Evolutionary conservation across 1,140 invertebrate species (phyloP), one percentile per base, ranked within the genome.

Genomic region (Eurosta solidaginis): DNA sequence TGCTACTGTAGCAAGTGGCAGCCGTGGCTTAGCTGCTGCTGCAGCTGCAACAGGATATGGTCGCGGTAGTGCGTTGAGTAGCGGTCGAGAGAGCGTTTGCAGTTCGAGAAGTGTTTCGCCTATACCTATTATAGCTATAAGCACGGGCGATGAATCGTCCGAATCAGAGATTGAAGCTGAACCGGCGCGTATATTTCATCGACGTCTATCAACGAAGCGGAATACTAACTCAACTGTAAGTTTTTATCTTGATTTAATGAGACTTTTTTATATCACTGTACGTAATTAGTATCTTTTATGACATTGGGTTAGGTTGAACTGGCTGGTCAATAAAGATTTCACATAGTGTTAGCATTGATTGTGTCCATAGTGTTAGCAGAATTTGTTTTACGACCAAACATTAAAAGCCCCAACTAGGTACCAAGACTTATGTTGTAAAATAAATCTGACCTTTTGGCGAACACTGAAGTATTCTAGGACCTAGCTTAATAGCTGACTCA

Each of bases 131-230:
- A 86, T 86, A 59, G 79, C 84, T 45, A 86, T 86, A 59, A 86
- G 84, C 76, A 82, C 79, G 12, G 84, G 85, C 80, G 85, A 85
- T 63, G 86, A 88, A 77, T 86, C 87, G 63, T 92, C 92, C 17
- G 92, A 92, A 82, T 93, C 92, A 82, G 92, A 93, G 86, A 91
- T 90, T 78, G 92, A 93, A 87, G 89, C 90, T 22, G 92, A 92
- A 83, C 91, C 92, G 79, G 91, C 91, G 45, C 90, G 88, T 85
- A 90, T 90, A 78, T 93, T 92, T 85, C 91, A 92, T 82, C 88
- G 92, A 84, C 89, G 91, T 81, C 89, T 93, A 81, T 93, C 92
- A 74, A 93, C 91, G 59, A 92, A 92, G 82, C 90, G 90, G 84
- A 90, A 91, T 80, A 91, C 92, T 78, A 91, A 91, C 84, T 90